Conservation (phyloP, 2,888 invertebrate species). For the Archips crataeganus region DNA sequence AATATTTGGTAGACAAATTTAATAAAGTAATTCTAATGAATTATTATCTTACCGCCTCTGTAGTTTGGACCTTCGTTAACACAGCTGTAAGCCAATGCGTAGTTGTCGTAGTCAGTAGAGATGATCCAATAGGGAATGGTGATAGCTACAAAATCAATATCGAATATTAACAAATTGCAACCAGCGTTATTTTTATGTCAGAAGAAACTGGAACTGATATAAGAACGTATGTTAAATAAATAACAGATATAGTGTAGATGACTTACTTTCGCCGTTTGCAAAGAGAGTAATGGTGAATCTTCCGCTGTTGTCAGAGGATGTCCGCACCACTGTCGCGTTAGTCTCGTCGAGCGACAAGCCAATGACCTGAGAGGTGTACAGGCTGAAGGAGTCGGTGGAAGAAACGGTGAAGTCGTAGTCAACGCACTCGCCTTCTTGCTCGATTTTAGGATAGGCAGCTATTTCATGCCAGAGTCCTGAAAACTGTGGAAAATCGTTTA, state of each 20-base stretch:
- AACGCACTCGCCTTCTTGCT: constrained; percentile 32
- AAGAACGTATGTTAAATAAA: neutral
- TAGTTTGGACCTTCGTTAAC: constrained; percentile 69
- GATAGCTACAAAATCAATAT: constrained; percentile 51
- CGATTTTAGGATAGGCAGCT: constrained; percentile 40
- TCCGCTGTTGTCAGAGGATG: constrained; percentile 28
- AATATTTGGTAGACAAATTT: neutral
- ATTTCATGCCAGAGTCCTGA: constrained; percentile 44
- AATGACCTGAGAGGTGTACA: constrained; percentile 32
- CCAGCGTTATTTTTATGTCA: no score
- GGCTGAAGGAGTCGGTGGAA: constrained; percentile 11
- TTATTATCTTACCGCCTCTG: constrained; percentile 60
- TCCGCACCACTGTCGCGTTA: constrained; percentile 31
- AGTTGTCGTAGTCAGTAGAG: constrained; percentile 86
- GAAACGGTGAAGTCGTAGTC: constrained; percentile 39
- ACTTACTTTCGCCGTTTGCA: constrained; percentile 24
- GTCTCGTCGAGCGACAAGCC: constrained; percentile 22
- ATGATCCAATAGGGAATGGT: constrained; percentile 64
- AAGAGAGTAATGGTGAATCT: constrained; percentile 31
- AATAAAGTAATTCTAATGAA: neutral
- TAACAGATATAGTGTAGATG: neutral
- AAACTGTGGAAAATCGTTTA: constrained; percentile 30
- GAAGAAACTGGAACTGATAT: neutral
- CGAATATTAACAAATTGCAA: neutral
- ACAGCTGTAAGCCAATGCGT: constrained; percentile 88